Base-by-base conservation (phyloP, 2,797 vertebrate genomes). In the Momotus momota region DNA sequence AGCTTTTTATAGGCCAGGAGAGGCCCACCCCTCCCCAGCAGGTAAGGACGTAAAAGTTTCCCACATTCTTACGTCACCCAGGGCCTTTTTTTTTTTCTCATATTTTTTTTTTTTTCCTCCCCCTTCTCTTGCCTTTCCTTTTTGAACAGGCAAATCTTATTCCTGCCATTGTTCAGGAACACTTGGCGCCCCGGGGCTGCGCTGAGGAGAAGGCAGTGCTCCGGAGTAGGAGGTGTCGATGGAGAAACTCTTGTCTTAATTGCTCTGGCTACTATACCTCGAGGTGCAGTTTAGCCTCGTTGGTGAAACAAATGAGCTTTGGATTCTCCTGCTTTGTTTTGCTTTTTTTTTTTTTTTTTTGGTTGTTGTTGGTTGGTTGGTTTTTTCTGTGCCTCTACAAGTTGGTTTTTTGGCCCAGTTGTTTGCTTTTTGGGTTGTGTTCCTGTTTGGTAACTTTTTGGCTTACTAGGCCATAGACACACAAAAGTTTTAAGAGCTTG, bases 1-100 rank as follows among this genome's bases (percentile, higher is more conserved):
- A 31, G 79, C 26, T 77, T 81, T 93, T 96, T 92, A 71, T 83
- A 54, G 10, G 19, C 20, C 3, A 2, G 60, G 85, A 66, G 17
- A 86, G 91, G 81, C 70, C 57, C 43, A 66, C 81, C 26, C 70
- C 84, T 31, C 40, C 89, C 85, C 73, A 13, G 61, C 85, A 88
- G 89, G 93, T 89, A 60, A 70, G 80, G 51, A 35, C 40, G 70
- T 72, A 93, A 73, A 92, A 92, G 79, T 91, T 95, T 93, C 91
- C 54, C 92, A 66, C 82, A 86, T 13, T 46, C 54, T 86, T 45
- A 93, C 66, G 74, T 91, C 91, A 94, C 33, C 27, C 17, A 23
- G 18, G 11, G 17, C 6, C 14, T 27, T 49, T 85, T 33, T 31
- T 31, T 40, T 52, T 26, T 48, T 69, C 21, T 21, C 11, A 20